phyloP scores from a whole-genome alignment of 2,797 vertebrate species.

The Ataeniobius toweri region DNA sequence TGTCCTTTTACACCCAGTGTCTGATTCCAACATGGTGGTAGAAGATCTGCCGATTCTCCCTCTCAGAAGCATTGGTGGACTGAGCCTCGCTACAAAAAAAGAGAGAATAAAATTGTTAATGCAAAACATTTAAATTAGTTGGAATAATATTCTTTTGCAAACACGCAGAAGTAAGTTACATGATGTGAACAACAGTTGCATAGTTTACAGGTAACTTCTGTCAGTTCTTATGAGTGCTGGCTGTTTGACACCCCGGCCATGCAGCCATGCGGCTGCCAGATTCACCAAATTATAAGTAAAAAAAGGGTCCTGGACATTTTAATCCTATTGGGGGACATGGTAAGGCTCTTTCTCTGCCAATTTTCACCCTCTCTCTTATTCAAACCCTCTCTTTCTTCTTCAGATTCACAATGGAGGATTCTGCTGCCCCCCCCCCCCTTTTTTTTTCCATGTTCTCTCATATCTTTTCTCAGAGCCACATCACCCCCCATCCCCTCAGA shows the following conservation, averaged over 20 bases:
- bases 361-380: conserved; percentile 72
- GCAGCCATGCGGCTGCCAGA: conserved; percentile 80
- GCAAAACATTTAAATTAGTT: not conserved
- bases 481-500: conserved; percentile 70
- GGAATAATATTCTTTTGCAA: not conserved
- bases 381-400: conserved; percentile 74
- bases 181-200: not conserved
- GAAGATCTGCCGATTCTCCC: conserved; percentile 4
- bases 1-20: not conserved
- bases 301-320: conserved; percentile 89
- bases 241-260: conserved; percentile 8
- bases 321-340: conserved; percentile 84
- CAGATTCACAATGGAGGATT: conserved; percentile 73
- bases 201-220: not conserved
- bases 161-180: conserved; percentile 6
- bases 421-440: conserved; percentile 48
- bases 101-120: not conserved
- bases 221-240: conserved; percentile 22
- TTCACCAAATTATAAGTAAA: conserved; percentile 84
- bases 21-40: conserved; percentile 3
- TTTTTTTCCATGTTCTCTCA: conserved; percentile 76
- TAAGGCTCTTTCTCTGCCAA: conserved; percentile 83
- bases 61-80: not conserved
- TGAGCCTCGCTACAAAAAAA: conserved; percentile 26
- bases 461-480: conserved; percentile 77